Percentiles rank a stretch among this genome's conserved stretches.
Conservation (phyloP, 2,113 vertebrate genomes). For the Entomyzon cyanotis region DNA sequence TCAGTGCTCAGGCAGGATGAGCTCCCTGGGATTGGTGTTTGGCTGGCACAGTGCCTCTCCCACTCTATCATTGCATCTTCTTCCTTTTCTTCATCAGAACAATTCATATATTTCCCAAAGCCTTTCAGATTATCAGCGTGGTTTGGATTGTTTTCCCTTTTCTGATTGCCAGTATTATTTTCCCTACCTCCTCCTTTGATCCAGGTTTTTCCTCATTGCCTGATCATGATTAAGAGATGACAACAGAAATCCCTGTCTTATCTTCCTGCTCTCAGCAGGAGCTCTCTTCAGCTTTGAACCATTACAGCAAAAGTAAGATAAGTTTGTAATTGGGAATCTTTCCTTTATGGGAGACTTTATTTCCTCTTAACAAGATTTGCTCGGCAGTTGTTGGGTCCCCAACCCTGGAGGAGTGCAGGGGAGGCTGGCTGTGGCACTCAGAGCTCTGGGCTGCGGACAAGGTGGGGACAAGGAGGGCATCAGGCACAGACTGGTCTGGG, state of each 20-base stretch:
- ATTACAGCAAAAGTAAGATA: background rate
- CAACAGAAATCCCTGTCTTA: background rate
- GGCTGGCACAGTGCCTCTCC: background rate
- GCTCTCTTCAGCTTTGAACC: background rate
- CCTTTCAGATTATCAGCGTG: background rate
- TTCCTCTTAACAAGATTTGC: background rate
- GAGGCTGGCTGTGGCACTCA: background rate
- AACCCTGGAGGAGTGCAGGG: background rate
- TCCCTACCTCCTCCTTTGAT: background rate
- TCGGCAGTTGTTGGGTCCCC: background rate
- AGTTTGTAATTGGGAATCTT: background rate
- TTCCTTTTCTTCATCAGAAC: background rate
- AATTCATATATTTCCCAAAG: background rate
- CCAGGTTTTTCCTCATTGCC: background rate
- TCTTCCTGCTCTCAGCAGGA: background rate
- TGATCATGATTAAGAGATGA: background rate
- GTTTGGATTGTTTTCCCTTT: background rate
- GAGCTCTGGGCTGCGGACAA: background rate
- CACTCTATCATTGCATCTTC: background rate
- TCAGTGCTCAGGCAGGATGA: too few species aligned
- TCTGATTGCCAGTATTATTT: background rate
- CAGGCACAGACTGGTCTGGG: background rate
- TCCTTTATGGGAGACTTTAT: background rate
- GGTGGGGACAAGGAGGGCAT: too few species aligned
- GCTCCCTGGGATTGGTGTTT: background rate